Base-by-base conservation (phyloP, 2,797 vertebrate species). In the Mastacembelus armatus region DNA sequence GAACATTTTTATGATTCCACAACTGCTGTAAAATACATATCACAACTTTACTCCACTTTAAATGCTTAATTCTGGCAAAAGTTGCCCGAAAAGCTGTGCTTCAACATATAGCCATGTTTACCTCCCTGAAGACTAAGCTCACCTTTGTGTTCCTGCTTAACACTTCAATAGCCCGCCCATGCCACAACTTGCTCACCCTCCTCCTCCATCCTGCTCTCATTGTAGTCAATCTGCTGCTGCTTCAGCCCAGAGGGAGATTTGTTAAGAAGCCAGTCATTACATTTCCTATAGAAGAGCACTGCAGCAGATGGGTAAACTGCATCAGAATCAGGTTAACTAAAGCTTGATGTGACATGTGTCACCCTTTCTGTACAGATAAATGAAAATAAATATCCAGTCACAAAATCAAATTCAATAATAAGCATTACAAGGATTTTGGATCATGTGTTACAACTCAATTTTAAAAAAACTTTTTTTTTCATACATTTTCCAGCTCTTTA, bases 201-300 rank as follows among this genome's bases (percentile, higher is more conserved):
- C 57, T 11, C 15, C 30, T 16, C 39, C 26, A 58, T 5, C 39
- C 63, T 48, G 18, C 22, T 30, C 39, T 78, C 71, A 85, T 71
- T 90, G 79, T 81, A 42, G 29, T 79, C 58, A 19, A n/a, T 81
- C 86, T 82, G 84, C 86, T 89, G 89, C 81, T 26, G 48, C 66
- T 56, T 70, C 7, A 21, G 60, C 65, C 66, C 68, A 52, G 49
- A 66, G 81, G 64, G 54, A 50, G 84, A 79, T 89, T 92, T 88
- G 90, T 92, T 91, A 88, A 86, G 77, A 92, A 91, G 88, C 84
- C 89, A 78, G 77, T 94, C 88, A 94, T 93, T 93, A 92, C 66
- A 63, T 68, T 69, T 84, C 82, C 80, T 88, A 81, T 79, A 89
- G 87, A 88, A 85, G 83, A 86, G 89, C 58, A 63, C 69, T 22